Percentiles rank a stretch among this genome's conserved stretches.
phyloP scores from a whole-genome alignment of 2,113 vertebrate genomes.

The Osmerus eperlanus region DNA sequence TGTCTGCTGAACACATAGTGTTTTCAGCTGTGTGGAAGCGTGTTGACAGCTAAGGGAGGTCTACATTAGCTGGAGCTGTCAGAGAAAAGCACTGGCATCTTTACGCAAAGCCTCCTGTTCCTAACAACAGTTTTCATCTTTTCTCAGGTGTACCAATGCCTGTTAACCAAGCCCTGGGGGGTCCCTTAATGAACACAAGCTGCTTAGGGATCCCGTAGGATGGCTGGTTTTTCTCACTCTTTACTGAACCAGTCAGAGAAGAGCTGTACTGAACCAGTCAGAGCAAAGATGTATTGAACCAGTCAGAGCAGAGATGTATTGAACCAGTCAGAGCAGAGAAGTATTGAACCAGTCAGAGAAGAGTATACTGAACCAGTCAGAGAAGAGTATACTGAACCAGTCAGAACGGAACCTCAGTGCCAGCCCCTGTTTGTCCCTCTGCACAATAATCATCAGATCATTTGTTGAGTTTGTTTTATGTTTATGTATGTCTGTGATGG shows the following conservation, averaged over 20 bases:
- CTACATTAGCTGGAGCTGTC: slow-evolving; percentile 6
- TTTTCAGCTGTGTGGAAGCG: background rate
- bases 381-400: background rate
- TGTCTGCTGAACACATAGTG: background rate
- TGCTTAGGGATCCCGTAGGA: background rate
- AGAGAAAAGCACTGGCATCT: slow-evolving; percentile 6
- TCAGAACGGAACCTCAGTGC: background rate
- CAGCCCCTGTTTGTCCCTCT: background rate
- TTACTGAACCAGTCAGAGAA: background rate
- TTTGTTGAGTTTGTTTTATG: background rate
- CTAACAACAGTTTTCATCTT: background rate
- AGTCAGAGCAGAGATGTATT: background rate
- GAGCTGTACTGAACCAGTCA: background rate
- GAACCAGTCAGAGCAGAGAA: background rate
- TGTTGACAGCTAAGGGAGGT: slow-evolving; percentile 2
- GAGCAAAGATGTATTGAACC: background rate
- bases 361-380: background rate
- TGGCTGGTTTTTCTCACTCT: background rate
- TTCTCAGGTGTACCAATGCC: slow-evolving; percentile 1
- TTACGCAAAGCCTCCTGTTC: background rate
- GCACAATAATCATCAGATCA: background rate
- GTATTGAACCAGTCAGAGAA: background rate
- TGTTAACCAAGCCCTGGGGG: background rate
- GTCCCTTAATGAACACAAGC: slow-evolving; percentile 8
- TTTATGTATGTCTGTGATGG: background rate